Percentiles rank a stretch among this genome's conserved stretches.
Conservation (phyloP, 2,888 invertebrate genomes). For the Patella caerulea region DNA sequence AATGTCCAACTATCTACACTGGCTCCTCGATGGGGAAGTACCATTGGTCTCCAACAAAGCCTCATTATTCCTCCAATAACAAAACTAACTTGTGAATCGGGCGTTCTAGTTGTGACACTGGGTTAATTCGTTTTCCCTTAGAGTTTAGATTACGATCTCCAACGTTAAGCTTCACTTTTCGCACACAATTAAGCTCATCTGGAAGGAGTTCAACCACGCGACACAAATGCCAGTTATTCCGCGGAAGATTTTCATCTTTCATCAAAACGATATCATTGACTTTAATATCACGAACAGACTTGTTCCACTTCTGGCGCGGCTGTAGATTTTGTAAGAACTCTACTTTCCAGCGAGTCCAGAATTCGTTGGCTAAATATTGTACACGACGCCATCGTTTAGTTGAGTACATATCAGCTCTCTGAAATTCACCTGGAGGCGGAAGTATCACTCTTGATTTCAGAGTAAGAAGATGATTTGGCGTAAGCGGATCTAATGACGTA, state of each 20-base stretch:
- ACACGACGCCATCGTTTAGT: slow-evolving; percentile 39
- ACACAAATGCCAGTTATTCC: slow-evolving; percentile 36
- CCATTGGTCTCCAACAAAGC: too few relatives aligned
- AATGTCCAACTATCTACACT: too few relatives aligned
- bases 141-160: slow-evolving; percentile 14
- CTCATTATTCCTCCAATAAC: not conserved
- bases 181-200: slow-evolving; percentile 32
- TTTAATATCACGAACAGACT: slow-evolving; percentile 24
- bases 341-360: slow-evolving; percentile 43
- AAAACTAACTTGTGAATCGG: slow-evolving; percentile 40
- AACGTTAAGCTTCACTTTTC: slow-evolving; percentile 25
- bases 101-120: slow-evolving; percentile 27
- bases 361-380: slow-evolving; percentile 39
- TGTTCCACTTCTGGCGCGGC: slow-evolving; percentile 35
- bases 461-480: slow-evolving; percentile 31
- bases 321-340: slow-evolving; percentile 38
- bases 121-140: slow-evolving; percentile 18
- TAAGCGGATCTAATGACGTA: slow-evolving; percentile 23
- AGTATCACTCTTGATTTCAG: slow-evolving; percentile 22
- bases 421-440: slow-evolving; percentile 34
- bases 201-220: slow-evolving; percentile 16
- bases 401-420: slow-evolving; percentile 31
- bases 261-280: slow-evolving; percentile 42
- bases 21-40: too few relatives aligned
- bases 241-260: slow-evolving; percentile 32